A percentile compares a stretch with the other conserved stretches of the same genome.
Evolutionary conservation across 2,797 vertebrate genomes (phyloP).

Genomic region (Diceros bicornis): DNA sequence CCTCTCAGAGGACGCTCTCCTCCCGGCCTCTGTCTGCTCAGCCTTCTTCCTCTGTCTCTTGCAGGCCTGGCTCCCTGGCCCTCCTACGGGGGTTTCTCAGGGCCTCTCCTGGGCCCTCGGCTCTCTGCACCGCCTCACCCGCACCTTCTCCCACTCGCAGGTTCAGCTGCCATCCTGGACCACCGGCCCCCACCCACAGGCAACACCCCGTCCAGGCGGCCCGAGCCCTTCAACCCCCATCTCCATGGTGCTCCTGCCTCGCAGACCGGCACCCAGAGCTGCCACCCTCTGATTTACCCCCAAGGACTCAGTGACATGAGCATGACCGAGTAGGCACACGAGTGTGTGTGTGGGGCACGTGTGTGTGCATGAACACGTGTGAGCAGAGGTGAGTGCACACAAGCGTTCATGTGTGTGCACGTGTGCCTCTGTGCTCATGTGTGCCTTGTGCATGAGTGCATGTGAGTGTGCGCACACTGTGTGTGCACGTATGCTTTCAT

Average conservation of each 20-base stretch:
- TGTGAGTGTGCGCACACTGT: fast-evolving
- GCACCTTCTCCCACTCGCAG: fast-evolving
- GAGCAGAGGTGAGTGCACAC: background rate
- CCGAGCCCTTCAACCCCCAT: background rate
- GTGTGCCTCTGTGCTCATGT: fast-evolving
- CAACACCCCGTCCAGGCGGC: fast-evolving
- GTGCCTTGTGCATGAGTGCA: background rate
- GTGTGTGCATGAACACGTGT: background rate
- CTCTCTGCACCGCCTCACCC: background rate
- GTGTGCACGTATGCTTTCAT: background rate
- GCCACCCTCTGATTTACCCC: background rate
- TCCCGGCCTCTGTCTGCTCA: background rate
- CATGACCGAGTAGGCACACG: too few species aligned
- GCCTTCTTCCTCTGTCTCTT: background rate
- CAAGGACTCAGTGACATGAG: background rate
- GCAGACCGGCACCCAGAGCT: too few species aligned
- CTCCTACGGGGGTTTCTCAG: background rate
- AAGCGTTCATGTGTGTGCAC: background rate
- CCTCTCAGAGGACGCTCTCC: fast-evolving
- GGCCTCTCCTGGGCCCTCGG: fast-evolving
- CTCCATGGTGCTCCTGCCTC: background rate
- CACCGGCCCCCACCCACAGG: background rate
- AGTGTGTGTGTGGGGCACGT: fast-evolving
- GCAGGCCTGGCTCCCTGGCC: background rate
- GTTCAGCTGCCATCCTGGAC: background rate